phyloP scores from a whole-genome alignment of 2,113 vertebrate genomes.

The Poecile atricapillus region DNA sequence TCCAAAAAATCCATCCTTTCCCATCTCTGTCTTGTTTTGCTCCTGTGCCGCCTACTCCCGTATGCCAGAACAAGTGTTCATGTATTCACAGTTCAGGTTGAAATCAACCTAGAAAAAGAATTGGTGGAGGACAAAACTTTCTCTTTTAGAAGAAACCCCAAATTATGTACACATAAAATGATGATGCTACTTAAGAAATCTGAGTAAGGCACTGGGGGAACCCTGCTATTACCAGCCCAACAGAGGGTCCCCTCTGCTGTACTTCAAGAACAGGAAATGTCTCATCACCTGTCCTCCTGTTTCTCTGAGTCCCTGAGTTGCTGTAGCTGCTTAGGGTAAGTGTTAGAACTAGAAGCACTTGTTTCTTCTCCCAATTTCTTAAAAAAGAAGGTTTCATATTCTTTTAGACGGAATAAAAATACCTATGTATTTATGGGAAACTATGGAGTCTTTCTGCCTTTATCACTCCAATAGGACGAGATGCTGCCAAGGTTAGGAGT shows the following conservation, averaged over 20 bases:
- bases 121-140: neutral
- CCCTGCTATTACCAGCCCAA: neutral
- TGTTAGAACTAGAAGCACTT: neutral
- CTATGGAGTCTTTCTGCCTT: neutral
- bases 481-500: neutral
- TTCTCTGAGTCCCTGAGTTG: neutral
- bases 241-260: neutral
- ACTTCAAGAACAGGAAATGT: neutral
- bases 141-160: neutral
- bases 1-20: neutral
- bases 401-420: neutral
- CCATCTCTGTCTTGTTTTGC: neutral
- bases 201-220: neutral
- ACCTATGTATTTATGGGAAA: neutral
- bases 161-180: rapidly evolving
- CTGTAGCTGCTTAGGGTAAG: neutral
- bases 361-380: neutral
- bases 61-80: neutral
- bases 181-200: neutral
- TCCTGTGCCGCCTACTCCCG: neutral
- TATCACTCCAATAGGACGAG: neutral
- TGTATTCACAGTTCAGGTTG: neutral
- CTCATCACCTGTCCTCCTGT: neutral
- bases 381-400: neutral
- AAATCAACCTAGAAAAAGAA: constrained; percentile 19